Evolutionary conservation across 1,140 invertebrate species (phyloP), one percentile per base, ranked within the genome.

Genomic region (Bombus sibiricus): DNA sequence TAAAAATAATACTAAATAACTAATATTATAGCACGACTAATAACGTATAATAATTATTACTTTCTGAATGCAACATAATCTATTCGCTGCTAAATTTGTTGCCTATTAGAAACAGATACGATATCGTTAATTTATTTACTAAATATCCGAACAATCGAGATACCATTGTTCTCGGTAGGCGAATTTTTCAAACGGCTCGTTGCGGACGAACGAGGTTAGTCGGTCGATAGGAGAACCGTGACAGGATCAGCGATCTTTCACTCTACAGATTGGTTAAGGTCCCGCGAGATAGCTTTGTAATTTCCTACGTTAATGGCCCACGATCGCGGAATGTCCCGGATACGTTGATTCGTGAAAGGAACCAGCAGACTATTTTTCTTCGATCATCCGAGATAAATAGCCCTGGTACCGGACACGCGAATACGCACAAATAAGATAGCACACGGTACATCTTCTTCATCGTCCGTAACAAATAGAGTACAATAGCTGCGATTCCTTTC

Each of bases 241-340:
- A 37, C 71, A 66, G 32, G 81, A 76, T 83, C 81, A 37, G 28
- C 34, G 57, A 81, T 81, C 64, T 81, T 57, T 71, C 43, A 41
- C 78, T 15, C 0, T 12, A 13, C 9, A 81, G 79, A 39, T 72
- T 41, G 66, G 34, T 41, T 12, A 39, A 57, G 66, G 34, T 39
- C 22, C 10, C 34, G 34, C 43, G 28, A 77, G 75, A 71, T 81
- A 81, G 34, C 66, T 71, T 71, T n/a, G 41, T n/a, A 57, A 81
- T 81, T 81, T 72, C 25, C 43, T 71, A 53, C 43, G 66, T n/a
- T 68, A 79, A 68, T 53, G 18, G 39, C 18, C n/a, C 72, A 10
- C 25, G n/a, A 34, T 18, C 22, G 15, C 0, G 37, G 13, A 15
- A n/a, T 15, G 39, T 47, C 62, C 39, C 77, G 77, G 37, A 77